Evolutionary conservation across 2,888 invertebrate species (phyloP).

Genomic region (Dendrolimus pini): DNA sequence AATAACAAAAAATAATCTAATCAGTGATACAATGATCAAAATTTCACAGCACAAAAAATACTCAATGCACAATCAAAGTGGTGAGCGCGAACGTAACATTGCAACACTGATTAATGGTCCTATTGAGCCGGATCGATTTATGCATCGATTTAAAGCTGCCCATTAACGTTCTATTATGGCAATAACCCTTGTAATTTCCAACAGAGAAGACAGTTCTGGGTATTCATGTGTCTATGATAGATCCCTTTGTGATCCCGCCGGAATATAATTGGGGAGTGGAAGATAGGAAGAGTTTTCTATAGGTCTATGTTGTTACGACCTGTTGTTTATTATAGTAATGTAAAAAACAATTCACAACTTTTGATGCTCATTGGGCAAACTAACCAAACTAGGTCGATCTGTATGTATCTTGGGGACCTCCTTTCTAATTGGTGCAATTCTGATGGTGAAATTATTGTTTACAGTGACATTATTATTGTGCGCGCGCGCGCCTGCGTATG

Average conservation of each 20-base stretch:
- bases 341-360: too few relatives aligned
- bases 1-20: too few relatives aligned
- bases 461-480: too few relatives aligned
- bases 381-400: too few relatives aligned
- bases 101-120: slow-evolving; percentile 44
- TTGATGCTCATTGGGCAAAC: too few relatives aligned
- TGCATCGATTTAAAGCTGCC: slow-evolving; percentile 41
- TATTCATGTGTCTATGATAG: slow-evolving; percentile 27
- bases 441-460: too few relatives aligned
- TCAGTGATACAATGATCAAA: neutral
- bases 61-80: slow-evolving; percentile 12
- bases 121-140: slow-evolving; percentile 55
- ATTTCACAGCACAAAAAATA: neutral
- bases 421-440: too few relatives aligned
- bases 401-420: too few relatives aligned
- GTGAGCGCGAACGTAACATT: slow-evolving; percentile 12
- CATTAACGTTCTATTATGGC: slow-evolving; percentile 42
- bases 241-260: neutral
- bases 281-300: neutral
- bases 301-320: too few relatives aligned
- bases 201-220: slow-evolving; percentile 19
- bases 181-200: slow-evolving; percentile 31
- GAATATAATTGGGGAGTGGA: neutral
- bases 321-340: too few relatives aligned
- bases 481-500: too few relatives aligned